Conservation (phyloP, 2,113 vertebrate genomes). For the Chionomys nivalis region DNA sequence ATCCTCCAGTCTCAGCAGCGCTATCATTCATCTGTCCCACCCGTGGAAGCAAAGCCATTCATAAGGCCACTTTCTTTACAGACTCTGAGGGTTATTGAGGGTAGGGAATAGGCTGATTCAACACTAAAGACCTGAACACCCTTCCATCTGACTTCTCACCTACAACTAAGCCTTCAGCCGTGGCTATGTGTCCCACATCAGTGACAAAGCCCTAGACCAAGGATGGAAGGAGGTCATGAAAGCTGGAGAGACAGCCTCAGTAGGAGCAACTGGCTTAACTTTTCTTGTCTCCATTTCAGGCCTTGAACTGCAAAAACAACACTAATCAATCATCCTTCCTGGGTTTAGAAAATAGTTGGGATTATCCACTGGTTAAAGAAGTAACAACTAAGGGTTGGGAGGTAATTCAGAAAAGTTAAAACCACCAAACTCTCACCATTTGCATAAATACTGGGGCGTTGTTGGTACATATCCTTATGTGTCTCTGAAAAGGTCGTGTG, state of each 20-base stretch:
- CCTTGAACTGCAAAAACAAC: background rate
- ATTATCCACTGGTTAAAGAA: background rate
- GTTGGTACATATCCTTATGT: background rate
- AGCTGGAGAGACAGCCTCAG: background rate
- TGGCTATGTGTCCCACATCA: background rate
- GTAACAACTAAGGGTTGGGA: background rate
- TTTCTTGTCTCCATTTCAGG: background rate
- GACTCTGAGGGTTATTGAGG: background rate
- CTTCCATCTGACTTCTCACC: background rate
- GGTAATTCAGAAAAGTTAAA: background rate
- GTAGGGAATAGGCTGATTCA: background rate
- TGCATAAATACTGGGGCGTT: background rate
- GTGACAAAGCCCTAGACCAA: background rate
- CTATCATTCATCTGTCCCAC: too few relatives aligned
- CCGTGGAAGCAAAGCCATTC: accelerated
- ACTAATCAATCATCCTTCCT: background rate
- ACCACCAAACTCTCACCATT: background rate
- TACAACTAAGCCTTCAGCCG: too few relatives aligned
- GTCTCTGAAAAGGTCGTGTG: background rate
- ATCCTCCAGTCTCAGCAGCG: too few relatives aligned
- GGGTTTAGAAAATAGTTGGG: background rate
- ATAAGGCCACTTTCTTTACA: background rate
- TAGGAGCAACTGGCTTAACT: background rate
- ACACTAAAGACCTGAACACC: background rate
- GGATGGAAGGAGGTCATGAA: background rate